Conservation (phyloP, 23 tunicate genomes). For the Ascidia mentula region DNA sequence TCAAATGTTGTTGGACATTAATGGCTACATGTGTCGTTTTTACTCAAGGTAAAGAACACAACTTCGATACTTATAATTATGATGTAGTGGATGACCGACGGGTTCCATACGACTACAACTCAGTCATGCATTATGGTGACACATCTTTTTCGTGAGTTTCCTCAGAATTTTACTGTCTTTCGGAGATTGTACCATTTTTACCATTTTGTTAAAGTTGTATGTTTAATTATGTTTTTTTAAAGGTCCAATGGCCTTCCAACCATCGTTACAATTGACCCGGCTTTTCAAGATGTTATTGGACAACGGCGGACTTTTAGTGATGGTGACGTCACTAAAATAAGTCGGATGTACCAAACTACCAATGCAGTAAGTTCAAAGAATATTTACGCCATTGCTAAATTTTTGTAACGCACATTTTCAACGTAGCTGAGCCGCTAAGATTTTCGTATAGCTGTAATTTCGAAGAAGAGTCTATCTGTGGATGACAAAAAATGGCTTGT, state of each 20-base stretch:
- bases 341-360: slow-evolving; percentile 82
- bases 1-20: too few species aligned
- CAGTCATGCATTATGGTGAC: slow-evolving; percentile 92
- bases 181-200: not conserved
- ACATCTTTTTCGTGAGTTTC: slow-evolving; percentile 69
- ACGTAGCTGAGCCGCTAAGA: slow-evolving; percentile 70
- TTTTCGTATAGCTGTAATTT: slow-evolving; percentile 67
- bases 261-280: slow-evolving; percentile 86
- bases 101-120: slow-evolving; percentile 84
- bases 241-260: slow-evolving; percentile 78
- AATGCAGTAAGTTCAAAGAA: slow-evolving; percentile 66
- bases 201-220: not conserved
- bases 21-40: too few species aligned
- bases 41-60: slow-evolving; percentile 43
- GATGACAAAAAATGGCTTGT: too few species aligned
- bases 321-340: slow-evolving; percentile 74
- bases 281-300: slow-evolving; percentile 88
- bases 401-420: not conserved
- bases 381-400: too few species aligned
- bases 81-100: slow-evolving; percentile 64
- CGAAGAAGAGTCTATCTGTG: slow-evolving; percentile 64
- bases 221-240: not conserved
- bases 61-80: slow-evolving; percentile 71
- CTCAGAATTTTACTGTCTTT: too few species aligned
- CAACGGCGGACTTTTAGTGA: slow-evolving; percentile 86